Conservation (phyloP, 2,113 vertebrate species). For the Apteryx owenii region DNA sequence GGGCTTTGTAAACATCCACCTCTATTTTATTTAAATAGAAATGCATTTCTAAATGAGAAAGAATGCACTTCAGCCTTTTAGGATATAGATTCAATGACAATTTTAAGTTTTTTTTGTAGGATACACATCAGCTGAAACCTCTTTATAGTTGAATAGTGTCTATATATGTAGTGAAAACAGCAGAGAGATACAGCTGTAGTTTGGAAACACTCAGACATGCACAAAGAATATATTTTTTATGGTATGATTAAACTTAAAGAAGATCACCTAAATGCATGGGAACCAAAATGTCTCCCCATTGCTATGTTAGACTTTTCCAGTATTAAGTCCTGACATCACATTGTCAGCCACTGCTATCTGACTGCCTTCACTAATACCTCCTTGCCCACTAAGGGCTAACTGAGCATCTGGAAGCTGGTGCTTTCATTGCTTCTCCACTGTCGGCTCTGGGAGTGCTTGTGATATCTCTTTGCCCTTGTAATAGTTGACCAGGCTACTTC, state of each 20-base stretch:
- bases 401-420: slow-evolving; percentile 15
- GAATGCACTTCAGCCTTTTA: background rate
- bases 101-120: background rate
- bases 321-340: background rate
- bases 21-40: background rate
- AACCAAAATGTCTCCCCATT: background rate
- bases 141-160: background rate
- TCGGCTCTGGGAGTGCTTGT: background rate
- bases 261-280: background rate
- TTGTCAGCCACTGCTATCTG: background rate
- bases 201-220: background rate
- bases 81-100: background rate
- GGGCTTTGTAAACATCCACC: background rate
- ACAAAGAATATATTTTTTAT: background rate
- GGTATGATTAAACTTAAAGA: background rate
- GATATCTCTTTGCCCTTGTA: background rate
- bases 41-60: background rate
- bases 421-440: slow-evolving; percentile 12
- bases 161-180: background rate
- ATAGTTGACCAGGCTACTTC: slow-evolving; percentile 29
- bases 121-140: background rate
- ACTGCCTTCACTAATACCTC: background rate
- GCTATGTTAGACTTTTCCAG: background rate
- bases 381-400: background rate
- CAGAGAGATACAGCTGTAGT: background rate